Evolutionary conservation across 2,113 vertebrate genomes (phyloP), one percentile per base, ranked within the genome.

Genomic region (Donacobius atricapilla): DNA sequence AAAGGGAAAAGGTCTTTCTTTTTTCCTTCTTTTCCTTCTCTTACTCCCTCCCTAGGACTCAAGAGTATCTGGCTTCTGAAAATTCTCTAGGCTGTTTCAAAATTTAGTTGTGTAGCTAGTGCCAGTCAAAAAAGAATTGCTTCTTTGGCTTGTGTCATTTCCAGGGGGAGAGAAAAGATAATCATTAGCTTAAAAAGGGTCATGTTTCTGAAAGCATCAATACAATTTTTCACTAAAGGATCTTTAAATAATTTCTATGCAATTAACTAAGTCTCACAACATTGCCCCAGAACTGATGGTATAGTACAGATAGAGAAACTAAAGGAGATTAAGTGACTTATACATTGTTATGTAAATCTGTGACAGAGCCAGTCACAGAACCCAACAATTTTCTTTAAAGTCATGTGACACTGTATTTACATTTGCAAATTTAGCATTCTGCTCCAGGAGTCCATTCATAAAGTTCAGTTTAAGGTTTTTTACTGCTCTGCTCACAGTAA

Each of bases 311-410:
- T 58, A 87, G 70, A 95, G 87, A 90, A 94, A 96, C 23, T 86
- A 70, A 94, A 91, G 81, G 35, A 85, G 87, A 91, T 94, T 96
- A 90, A 83, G 64, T 95, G 87, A 95, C 35, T 86, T 88, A 37
- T 13, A 66, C 28, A 92, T 94, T 94, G 63, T 91, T 70, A 92
- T 93, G 95, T 63, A 96, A 96, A 95, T 91, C 54, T 90, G 27
- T 80, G 87, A 58, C 63, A 80, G 27, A 93, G 8, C 13, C 75
- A 91, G 64, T n/a, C 50, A 92, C 30, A 81, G 63, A 92, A 93
- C 42, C 37, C 92, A 77, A 73, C 31, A 71, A 83, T 94, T 90
- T 88, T 83, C 85, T 93, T 95, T 90, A 37, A 57, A 91, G 79
- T 73, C 92, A 81, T 16, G 31, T 86, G 91, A 61, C 30, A 25